Percentiles rank a stretch among this genome's conserved stretches.
These are phyloP conservation scores for Echinometra lucunter DNA, from an alignment of 53 echinoderm and acorn worm species.

Conservation along the genomic window DNA sequence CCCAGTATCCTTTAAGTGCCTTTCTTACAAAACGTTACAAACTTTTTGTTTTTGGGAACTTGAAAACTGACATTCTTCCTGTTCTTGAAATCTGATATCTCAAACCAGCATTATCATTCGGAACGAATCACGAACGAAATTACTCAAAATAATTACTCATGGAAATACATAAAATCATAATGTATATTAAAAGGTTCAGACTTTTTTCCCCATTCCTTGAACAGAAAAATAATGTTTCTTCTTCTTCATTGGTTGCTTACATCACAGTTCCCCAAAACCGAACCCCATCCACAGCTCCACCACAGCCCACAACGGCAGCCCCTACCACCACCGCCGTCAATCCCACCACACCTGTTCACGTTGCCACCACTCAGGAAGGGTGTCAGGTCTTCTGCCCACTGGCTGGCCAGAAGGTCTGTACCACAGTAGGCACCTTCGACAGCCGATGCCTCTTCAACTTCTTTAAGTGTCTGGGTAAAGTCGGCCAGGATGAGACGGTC, in stretches of 20 bases:
- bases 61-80: no score
- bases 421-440: slow-evolving; percentile 40
- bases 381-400: slow-evolving; percentile 53
- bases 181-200: not conserved
- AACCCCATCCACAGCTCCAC: not conserved
- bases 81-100: not conserved
- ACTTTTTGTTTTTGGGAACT: no score
- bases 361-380: slow-evolving; percentile 27
- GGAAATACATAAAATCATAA: no score
- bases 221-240: not conserved
- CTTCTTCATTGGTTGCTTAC: not conserved
- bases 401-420: slow-evolving; percentile 18
- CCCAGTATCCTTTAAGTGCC: no score
- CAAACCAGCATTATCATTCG: not conserved
- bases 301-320: not conserved
- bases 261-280: slow-evolving; percentile 40
- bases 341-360: not conserved
- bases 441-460: slow-evolving; percentile 57
- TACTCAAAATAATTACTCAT: not conserved
- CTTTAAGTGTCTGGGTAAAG: slow-evolving; percentile 39
- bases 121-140: not conserved
- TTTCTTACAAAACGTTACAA: not conserved
- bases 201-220: not conserved
- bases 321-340: not conserved
- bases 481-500: slow-evolving; percentile 1